Evolutionary conservation across 2,888 invertebrate genomes (phyloP).

Genomic region (Temnothorax ravouxi): DNA sequence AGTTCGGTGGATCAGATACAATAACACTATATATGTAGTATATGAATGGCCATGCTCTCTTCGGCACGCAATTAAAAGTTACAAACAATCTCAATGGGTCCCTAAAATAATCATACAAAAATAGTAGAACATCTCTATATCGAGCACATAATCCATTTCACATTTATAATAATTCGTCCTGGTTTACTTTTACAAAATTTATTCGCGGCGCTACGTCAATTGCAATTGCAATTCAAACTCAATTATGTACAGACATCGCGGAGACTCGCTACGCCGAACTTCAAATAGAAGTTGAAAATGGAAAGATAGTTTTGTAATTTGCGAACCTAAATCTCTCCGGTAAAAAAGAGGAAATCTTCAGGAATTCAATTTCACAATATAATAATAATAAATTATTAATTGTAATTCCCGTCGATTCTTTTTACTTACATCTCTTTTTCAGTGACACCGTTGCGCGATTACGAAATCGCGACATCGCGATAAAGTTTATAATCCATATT

Average conservation of each 20-base stretch:
- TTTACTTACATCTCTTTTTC: not conserved
- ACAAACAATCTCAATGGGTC: conserved; percentile 21
- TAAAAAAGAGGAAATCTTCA: not conserved
- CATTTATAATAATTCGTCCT: conserved; percentile 28
- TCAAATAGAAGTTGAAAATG: conserved; percentile 15
- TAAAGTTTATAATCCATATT: not conserved
- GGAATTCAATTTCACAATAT: not conserved
- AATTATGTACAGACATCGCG: conserved; percentile 34
- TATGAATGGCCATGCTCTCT: not conserved
- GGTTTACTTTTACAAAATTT: conserved; percentile 11
- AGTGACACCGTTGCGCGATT: not conserved
- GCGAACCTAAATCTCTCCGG: not conserved
- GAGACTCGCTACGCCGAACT: conserved; percentile 1
- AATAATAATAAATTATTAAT: too few species aligned
- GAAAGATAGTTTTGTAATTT: conserved; percentile 2
- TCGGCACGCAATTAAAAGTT: conserved; percentile 34
- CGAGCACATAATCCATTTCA: conserved; percentile 37
- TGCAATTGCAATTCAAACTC: conserved; percentile 4
- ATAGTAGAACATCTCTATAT: conserved; percentile 62
- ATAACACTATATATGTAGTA: not conserved
- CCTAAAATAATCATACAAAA: conserved; percentile 63
- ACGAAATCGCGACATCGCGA: not conserved
- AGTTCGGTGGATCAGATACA: conserved; percentile 29
- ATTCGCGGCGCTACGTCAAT: conserved; percentile 5
- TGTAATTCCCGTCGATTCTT: not conserved